These are phyloP conservation scores for Coremacera marginata DNA, from an alignment of 2,888 invertebrate species.

Conservation along the genomic window DNA sequence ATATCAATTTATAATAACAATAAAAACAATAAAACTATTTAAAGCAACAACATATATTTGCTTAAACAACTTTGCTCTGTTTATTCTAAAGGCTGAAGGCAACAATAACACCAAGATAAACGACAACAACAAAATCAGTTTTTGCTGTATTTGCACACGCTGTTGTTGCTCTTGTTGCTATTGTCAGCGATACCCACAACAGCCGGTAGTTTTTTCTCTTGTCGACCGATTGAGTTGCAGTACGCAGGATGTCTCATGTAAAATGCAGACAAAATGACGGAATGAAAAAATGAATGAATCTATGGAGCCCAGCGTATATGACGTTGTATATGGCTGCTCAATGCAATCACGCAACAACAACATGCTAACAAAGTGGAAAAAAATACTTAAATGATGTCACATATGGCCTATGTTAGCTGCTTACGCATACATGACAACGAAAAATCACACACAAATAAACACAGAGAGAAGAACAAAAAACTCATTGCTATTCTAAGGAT, in stretches of 20 bases:
- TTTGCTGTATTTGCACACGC: slow-evolving; percentile 12
- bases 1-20: no score
- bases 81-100: background rate
- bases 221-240: background rate
- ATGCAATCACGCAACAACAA: slow-evolving; percentile 1
- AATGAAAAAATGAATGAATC: background rate
- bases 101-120: background rate
- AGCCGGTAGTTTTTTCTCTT: background rate
- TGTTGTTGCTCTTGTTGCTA: slow-evolving; percentile 1
- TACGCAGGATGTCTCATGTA: background rate
- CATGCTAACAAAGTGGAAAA: background rate
- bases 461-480: background rate
- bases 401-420: background rate
- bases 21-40: no score
- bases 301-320: background rate
- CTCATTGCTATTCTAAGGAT: background rate
- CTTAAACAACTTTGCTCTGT: no score
- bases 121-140: slow-evolving; percentile 12
- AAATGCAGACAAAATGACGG: background rate
- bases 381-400: background rate
- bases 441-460: background rate
- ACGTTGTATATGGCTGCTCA: background rate
- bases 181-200: slow-evolving; percentile 15
- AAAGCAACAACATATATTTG: no score
- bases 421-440: background rate